A percentile compares a stretch with the other conserved stretches of the same genome.
Conservation (phyloP, 2,888 invertebrate genomes). For the Cosmia pyralina region DNA sequence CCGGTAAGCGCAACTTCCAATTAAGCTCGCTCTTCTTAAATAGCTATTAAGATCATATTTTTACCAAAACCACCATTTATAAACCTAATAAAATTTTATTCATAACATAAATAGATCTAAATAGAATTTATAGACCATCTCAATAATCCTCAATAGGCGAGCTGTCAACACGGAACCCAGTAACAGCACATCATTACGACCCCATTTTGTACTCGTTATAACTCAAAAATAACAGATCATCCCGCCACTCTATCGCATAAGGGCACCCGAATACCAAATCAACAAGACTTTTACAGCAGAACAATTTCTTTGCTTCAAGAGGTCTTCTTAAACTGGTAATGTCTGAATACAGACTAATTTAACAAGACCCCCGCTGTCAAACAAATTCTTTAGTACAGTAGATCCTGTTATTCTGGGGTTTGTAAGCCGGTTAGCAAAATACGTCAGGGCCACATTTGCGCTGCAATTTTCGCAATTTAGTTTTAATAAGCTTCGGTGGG, state of each 20-base stretch:
- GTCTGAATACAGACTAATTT: constrained; percentile 60
- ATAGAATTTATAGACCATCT: constrained; percentile 65
- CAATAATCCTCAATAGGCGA: constrained; percentile 77
- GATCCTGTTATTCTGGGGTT: constrained; percentile 69
- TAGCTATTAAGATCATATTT: no score
- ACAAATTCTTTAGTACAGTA: constrained; percentile 49
- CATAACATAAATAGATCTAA: constrained; percentile 54
- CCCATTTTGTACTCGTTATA: constrained; percentile 79
- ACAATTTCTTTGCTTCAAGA: constrained; percentile 59
- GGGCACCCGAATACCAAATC: constrained; percentile 69
- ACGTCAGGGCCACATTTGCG: constrained; percentile 87
- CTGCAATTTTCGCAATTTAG: constrained; percentile 89
- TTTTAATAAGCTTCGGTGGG: constrained; percentile 87
- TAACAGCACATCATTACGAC: constrained; percentile 85
- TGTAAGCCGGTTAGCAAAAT: constrained; percentile 84
- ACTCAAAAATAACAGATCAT: constrained; percentile 87
- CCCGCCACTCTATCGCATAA: constrained; percentile 66
- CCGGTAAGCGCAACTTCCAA: no score
- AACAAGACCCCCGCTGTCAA: constrained; percentile 62
- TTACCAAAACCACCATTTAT: constrained; percentile 15
- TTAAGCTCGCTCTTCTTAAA: no score
- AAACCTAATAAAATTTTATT: constrained; percentile 66
- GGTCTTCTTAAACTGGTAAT: constrained; percentile 68
- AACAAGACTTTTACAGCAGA: constrained; percentile 56
- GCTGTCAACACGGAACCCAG: constrained; percentile 83